Evolutionary conservation across 1,140 invertebrate genomes (phyloP).

Genomic region (Reticulitermes speratus): DNA sequence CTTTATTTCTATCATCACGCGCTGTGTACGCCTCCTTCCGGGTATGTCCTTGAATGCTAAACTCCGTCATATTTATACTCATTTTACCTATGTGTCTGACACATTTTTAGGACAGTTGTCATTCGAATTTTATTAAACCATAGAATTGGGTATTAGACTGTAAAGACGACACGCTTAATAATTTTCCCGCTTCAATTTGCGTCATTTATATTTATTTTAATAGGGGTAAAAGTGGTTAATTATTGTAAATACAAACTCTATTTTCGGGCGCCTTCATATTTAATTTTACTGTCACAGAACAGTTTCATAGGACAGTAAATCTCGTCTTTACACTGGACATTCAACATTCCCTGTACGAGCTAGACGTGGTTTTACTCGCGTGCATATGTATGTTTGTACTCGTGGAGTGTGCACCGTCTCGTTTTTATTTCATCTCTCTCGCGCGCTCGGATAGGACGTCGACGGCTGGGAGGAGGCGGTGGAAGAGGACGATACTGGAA

Average conservation of each 20-base stretch:
- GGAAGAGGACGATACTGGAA: slow-evolving; percentile 6
- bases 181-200: no score
- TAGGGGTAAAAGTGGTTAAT: no score
- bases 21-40: neutral
- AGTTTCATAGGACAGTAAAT: neutral
- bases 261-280: neutral
- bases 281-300: neutral
- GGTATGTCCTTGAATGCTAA: slow-evolving; percentile 8
- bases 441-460: neutral
- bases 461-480: neutral
- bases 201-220: no score
- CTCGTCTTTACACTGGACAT: neutral
- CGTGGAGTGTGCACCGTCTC: neutral
- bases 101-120: neutral
- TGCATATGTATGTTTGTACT: neutral
- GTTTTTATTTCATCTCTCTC: neutral
- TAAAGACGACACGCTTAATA: no score
- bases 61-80: neutral
- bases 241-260: neutral
- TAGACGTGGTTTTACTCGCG: neutral
- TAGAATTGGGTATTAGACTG: no score
- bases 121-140: neutral
- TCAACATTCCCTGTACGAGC: neutral
- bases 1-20: neutral
- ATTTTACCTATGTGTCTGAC: neutral